Evolutionary conservation across 35 echinoderm and acorn worm species (phyloP).

Genomic region (Ophiothrix spiculata): DNA sequence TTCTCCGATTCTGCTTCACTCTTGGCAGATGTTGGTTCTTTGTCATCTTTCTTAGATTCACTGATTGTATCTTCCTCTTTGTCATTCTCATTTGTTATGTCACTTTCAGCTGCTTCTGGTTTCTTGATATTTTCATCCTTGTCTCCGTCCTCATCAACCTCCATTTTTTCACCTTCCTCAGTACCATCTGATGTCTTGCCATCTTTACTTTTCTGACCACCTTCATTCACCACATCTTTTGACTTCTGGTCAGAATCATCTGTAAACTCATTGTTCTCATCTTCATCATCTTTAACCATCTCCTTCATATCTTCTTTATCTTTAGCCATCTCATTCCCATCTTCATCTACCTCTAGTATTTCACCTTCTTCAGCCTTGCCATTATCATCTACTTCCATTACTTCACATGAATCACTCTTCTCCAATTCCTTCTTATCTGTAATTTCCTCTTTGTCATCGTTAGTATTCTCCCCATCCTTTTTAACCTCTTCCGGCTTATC

Average conservation of each 20-base stretch:
- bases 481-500: neutral
- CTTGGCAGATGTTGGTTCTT: neutral
- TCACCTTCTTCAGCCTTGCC: constrained; percentile 12
- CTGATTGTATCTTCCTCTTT: neutral
- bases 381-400: neutral
- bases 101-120: neutral
- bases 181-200: neutral
- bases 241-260: neutral
- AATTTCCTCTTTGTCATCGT: neutral
- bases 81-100: neutral
- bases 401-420: neutral
- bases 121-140: constrained; percentile 21
- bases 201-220: neutral
- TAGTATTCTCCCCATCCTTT: neutral
- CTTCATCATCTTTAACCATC: neutral
- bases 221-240: neutral
- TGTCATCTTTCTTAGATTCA: neutral
- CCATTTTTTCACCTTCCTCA: neutral
- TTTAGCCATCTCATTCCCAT: neutral
- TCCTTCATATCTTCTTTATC: neutral
- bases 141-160: neutral
- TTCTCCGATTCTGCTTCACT: neutral
- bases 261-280: neutral
- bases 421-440: neutral
- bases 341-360: neutral